Evolutionary conservation across 2,888 invertebrate species (phyloP).

Genomic region (Agonopterix alstromeriana): DNA sequence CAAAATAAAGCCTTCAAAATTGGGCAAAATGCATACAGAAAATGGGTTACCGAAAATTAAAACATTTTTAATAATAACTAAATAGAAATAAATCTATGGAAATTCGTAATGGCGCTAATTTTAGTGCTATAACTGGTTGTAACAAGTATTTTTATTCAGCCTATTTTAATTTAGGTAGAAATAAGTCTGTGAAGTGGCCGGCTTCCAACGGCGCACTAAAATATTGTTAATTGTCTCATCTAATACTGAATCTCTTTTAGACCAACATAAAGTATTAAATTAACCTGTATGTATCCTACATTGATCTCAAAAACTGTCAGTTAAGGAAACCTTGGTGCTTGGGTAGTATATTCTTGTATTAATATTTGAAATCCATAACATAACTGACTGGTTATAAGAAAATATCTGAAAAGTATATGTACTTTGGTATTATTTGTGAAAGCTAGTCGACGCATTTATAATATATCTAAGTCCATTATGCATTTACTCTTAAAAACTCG

Average conservation of each 20-base stretch:
- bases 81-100: too few species aligned
- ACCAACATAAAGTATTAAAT: conserved; percentile 4
- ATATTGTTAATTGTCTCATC: too few species aligned
- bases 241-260: conserved; percentile 20
- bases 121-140: too few species aligned
- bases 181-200: conserved; percentile 31
- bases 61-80: too few species aligned
- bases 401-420: too few species aligned
- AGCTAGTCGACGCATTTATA: not conserved
- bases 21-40: too few species aligned
- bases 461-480: not conserved
- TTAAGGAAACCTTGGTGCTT: conserved; percentile 44
- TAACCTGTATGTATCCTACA: conserved; percentile 33
- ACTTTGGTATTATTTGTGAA: not conserved
- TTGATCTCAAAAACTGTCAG: conserved; percentile 52
- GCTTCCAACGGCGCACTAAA: conserved; percentile 10
- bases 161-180: conserved; percentile 25
- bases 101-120: too few species aligned
- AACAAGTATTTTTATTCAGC: not conserved
- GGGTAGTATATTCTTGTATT: conserved; percentile 29
- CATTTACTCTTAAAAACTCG: too few species aligned
- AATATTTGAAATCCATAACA: not conserved
- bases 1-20: too few species aligned
- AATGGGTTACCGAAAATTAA: too few species aligned
- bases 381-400: too few species aligned